A percentile compares a stretch with the other conserved stretches of the same genome.
Evolutionary conservation across 2,797 vertebrate species (phyloP).

Genomic region (Leuciscus waleckii): DNA sequence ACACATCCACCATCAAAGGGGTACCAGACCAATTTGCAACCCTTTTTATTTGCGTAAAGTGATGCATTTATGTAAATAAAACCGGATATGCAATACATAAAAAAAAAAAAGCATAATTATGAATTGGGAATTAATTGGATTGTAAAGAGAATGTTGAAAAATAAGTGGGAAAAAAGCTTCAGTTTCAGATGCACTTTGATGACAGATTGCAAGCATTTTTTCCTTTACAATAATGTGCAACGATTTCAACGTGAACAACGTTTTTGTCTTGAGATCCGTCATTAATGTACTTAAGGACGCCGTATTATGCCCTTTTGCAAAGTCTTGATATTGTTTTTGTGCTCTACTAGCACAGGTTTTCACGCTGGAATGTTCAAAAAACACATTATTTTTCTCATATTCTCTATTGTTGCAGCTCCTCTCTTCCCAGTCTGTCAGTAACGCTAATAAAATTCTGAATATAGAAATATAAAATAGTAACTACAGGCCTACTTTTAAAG

Average conservation of each 20-base stretch:
- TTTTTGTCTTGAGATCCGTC: background rate
- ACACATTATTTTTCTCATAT: background rate
- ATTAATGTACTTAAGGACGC: background rate
- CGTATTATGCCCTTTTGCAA: background rate
- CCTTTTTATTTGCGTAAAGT: background rate
- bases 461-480: too few species aligned
- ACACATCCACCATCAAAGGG: background rate
- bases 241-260: background rate
- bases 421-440: background rate
- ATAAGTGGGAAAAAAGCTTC: background rate
- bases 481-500: too few species aligned
- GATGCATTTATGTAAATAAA: background rate
- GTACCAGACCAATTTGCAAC: background rate
- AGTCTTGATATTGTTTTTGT: background rate
- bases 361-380: background rate
- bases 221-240: background rate
- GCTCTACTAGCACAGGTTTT: background rate
- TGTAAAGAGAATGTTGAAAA: background rate
- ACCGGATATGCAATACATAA: background rate
- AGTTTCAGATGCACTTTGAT: background rate
- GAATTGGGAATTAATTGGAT: background rate
- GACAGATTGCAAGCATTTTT: background rate
- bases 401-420: background rate
- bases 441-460: background rate
- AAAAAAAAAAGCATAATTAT: background rate